Conservation (phyloP, 2,888 invertebrate species). For the Automeris io region DNA sequence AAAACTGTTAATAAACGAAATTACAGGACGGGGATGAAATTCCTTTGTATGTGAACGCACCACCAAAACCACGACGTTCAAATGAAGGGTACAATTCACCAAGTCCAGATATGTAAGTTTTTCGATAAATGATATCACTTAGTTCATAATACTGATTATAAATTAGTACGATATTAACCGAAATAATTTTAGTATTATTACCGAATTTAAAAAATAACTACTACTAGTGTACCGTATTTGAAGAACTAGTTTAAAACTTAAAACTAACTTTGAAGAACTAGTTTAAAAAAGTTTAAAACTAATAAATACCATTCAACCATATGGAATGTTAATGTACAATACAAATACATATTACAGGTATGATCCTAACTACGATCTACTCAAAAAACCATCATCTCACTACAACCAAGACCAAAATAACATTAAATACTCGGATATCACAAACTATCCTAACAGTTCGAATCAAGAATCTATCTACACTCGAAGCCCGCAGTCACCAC, state of each 20-base stretch:
- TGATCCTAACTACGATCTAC: conserved; percentile 73
- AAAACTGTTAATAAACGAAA: no score
- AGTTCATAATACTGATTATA: no score
- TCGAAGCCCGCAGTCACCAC: conserved; percentile 66
- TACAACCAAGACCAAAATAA: conserved; percentile 64
- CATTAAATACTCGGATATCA: conserved; percentile 58
- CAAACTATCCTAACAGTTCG: conserved; percentile 51
- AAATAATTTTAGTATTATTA: no score
- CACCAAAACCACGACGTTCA: conserved; percentile 89
- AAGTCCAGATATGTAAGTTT: conserved; percentile 80
- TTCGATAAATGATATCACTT: no score
- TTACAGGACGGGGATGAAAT: conserved; percentile 58
- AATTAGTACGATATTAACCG: no score
- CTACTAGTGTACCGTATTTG: no score
- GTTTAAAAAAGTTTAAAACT: no score
- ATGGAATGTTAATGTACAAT: no score
- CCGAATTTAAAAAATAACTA: no score
- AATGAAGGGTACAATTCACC: conserved; percentile 87
- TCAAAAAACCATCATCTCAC: conserved; percentile 72
- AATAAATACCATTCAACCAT: no score
- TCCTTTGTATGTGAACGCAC: conserved; percentile 91
- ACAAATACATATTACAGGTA: conserved; percentile 56
- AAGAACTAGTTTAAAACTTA: no score
- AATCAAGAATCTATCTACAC: conserved; percentile 72
- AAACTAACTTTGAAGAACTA: no score